Base-by-base conservation (phyloP, 2,888 invertebrate species). In the Glaucopsyche alexis region DNA sequence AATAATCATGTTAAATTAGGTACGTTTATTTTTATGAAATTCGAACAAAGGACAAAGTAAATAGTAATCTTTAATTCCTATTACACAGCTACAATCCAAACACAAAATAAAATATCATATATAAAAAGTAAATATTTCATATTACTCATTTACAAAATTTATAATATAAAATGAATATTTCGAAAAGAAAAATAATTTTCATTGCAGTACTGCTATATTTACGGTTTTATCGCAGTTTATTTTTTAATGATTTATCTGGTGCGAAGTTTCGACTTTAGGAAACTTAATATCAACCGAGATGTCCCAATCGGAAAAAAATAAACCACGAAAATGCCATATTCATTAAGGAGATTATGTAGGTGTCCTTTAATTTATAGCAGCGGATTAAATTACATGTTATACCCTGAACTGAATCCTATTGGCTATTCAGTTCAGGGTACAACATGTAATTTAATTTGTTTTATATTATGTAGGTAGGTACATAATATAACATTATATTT, bases 131-230 rank as follows among this genome's bases (percentile, higher is more conserved):
- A 69, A 69, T 16, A 67, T 67, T 67, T 45, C n/a, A n/a, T n/a
- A n/a, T n/a, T n/a, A n/a, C 45, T 45, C 49, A 69, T 69, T 69
- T 69, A 69, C 47, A 69, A 47, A 69, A 69, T 69, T 69, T 8
- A 69, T 69, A 60, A 29, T 60, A 45, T 69, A 69, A 45, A 69
- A 47, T 47, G 29, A 19, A 69, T 47, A 47, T 67, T 67, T 29
- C 29, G 55, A 55, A 19, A 64, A 64, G 19, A 14, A 45, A 64
- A 64, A 64, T n/a, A 13, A 66, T n/a, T n/a, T n/a, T 16, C 42
- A 66, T 66, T 66, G 55, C 55, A 6, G 0, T 7, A 52, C n/a
- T n/a, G 16, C 16, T 60, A 29, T 13, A 47, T 19, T 29, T 19
- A 60, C 29, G 60, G 60, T 60, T 60, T 60, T 29, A 29, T 55